Evolutionary conservation across 2,113 vertebrate species (phyloP).

Genomic region (Myxocyprinus asiaticus): DNA sequence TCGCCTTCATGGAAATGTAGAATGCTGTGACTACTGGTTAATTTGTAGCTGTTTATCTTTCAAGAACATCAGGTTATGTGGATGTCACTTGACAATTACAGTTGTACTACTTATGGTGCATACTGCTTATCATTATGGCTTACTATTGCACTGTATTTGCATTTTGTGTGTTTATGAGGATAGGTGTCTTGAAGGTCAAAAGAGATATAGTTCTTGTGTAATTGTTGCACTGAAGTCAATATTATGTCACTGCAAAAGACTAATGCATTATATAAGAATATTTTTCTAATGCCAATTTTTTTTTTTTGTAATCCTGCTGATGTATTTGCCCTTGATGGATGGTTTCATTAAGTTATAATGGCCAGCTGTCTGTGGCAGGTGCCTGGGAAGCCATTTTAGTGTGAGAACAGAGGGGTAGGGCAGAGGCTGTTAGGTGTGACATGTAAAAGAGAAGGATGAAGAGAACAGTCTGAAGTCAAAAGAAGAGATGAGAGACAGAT

Average conservation of each 20-base stretch:
- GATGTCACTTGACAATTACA: neutral
- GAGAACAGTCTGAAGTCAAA: neutral
- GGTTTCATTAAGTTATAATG: conserved; percentile 53
- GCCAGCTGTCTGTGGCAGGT: conserved; percentile 54
- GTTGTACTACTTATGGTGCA: neutral
- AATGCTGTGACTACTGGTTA: too few species aligned
- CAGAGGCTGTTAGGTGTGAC: conserved; percentile 17
- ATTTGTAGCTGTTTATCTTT: too few species aligned
- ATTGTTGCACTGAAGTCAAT: conserved; percentile 37
- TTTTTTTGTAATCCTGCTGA: conserved; percentile 62
- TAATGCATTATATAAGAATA: conserved; percentile 61
- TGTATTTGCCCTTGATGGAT: conserved; percentile 59
- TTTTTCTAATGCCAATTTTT: conserved; percentile 60
- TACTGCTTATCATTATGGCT: too few species aligned
- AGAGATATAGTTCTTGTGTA: conserved; percentile 46
- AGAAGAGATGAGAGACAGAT: neutral
- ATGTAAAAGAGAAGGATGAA: conserved; percentile 2
- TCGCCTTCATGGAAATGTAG: too few species aligned
- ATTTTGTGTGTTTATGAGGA: neutral
- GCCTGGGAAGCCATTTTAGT: conserved; percentile 34
- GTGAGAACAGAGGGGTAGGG: conserved; percentile 11
- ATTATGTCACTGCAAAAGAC: conserved; percentile 59
- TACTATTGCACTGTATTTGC: neutral
- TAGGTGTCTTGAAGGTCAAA: neutral
- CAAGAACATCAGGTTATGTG: too few species aligned